Evolutionary conservation across 2,113 vertebrate genomes (phyloP), one percentile per base, ranked within the genome.

Genomic region (Etia nguti): DNA sequence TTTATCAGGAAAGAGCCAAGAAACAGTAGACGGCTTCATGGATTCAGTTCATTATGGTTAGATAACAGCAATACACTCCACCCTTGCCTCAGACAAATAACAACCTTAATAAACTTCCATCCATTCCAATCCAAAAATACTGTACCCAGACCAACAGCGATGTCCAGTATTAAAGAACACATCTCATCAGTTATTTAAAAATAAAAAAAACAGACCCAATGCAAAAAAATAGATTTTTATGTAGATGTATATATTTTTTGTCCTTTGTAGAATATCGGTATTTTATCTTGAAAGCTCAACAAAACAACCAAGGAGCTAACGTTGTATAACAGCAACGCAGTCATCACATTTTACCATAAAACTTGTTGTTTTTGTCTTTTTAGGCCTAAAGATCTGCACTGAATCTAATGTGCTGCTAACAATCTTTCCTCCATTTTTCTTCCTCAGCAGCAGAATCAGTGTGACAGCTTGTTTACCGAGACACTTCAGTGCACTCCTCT

Each of bases 361-460:
- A 73, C 8, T 2, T 43, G n/a, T 41, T 38, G 29, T 0, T 0
- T 1, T 1, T 10, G 16, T 7, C 4, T n/a, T 29, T 38, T 65
- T 65, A 65, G 4, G 6, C 16, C 10, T 48, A 75, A 29, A 75
- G 6, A 46, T 46, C 68, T 73, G 65, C 38, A 26, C 22, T 46
- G 9, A 73, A 29, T 26, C 22, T 20, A 4, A 29, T 29, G 36
- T 2, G 15, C 24, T 75, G 10, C 24, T 29, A 29, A 75, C 41
- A 75, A 11, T 48, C 15, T 29, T 29, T 48, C 24, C 41, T 75
- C 24, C 22, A 75, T 48, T 75, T 75, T 11, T 75, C 13, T 48
- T 75, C 41, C 41, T 75, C 68, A 75, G 68, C 68, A 48, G 10
- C 68, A 73, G 41, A 46, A 46, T 29, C 68, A 73, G 8, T 46